phyloP scores from a whole-genome alignment of 2,888 invertebrate genomes.

The Noctua janthina region DNA sequence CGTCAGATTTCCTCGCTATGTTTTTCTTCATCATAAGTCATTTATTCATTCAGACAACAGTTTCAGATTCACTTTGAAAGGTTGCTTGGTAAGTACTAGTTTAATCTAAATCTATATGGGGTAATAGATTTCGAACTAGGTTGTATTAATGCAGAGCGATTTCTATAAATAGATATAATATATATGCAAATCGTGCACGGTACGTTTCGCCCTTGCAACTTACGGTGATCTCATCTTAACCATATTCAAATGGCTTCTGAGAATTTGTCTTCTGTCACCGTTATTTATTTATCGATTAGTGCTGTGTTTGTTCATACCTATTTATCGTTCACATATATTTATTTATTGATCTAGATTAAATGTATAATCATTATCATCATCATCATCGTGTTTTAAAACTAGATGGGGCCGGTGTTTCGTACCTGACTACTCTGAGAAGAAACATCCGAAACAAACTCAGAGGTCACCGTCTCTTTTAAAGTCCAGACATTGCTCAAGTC shows the following conservation, averaged over 20 bases:
- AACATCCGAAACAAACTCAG: too few species aligned
- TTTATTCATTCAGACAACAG: not conserved
- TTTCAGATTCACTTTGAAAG: not conserved
- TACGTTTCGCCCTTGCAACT: constrained; percentile 38
- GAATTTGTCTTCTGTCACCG: constrained; percentile 38
- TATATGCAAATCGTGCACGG: constrained; percentile 10
- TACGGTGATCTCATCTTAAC: constrained; percentile 37
- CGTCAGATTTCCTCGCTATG: too few species aligned
- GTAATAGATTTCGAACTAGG: not conserved
- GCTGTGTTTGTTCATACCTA: not conserved
- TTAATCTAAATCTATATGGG: not conserved
- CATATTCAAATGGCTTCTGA: constrained; percentile 48
- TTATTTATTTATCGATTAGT: constrained; percentile 15
- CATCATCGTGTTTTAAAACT: too few species aligned
- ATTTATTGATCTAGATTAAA: not conserved
- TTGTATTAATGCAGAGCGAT: not conserved
- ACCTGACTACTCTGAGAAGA: too few species aligned
- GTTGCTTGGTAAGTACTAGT: not conserved
- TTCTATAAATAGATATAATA: not conserved
- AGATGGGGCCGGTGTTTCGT: too few species aligned
- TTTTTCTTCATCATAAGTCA: too few species aligned
- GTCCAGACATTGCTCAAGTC: too few species aligned
- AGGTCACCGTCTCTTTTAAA: too few species aligned
- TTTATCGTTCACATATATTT: not conserved
- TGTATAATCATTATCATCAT: too few species aligned